Conservation (phyloP, 1,140 invertebrate genomes). For the Drosophila grimshawi region DNA sequence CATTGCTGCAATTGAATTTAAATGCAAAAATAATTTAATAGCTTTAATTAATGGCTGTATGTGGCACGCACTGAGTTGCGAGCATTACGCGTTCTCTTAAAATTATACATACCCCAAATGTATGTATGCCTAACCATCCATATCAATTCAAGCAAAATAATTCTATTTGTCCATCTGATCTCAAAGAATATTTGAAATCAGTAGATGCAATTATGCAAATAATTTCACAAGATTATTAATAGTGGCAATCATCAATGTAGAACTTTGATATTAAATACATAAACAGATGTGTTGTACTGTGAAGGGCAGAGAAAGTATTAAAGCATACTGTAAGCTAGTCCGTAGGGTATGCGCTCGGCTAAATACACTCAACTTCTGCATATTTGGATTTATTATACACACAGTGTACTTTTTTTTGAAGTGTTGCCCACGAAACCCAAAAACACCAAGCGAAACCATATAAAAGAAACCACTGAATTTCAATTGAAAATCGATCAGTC, state of each 20-base stretch:
- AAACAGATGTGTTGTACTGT: too few species aligned
- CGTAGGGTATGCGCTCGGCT: not conserved
- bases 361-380: not conserved
- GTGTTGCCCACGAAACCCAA: slow-evolving; percentile 1
- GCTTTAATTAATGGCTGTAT: slow-evolving; percentile 71
- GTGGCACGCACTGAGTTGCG: slow-evolving; percentile 1
- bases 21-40: slow-evolving; percentile 73
- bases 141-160: too few species aligned
- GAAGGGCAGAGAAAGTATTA: too few species aligned
- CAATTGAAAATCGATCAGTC: slow-evolving; percentile 77
- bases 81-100: slow-evolving; percentile 17
- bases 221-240: too few species aligned
- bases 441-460: slow-evolving; percentile 28
- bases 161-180: too few species aligned
- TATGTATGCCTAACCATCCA: not conserved
- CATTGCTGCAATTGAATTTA: slow-evolving; percentile 67
- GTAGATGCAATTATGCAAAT: too few species aligned
- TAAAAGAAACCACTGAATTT: slow-evolving; percentile 72
- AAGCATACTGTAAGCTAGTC: too few species aligned
- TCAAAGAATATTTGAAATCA: too few species aligned
- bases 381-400: slow-evolving; percentile 10
- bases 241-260: too few species aligned
- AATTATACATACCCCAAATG: slow-evolving; percentile 26
- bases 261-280: too few species aligned
- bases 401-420: slow-evolving; percentile 3